phyloP scores from a whole-genome alignment of 1,140 invertebrate genomes.

The Babylonia areolata region DNA sequence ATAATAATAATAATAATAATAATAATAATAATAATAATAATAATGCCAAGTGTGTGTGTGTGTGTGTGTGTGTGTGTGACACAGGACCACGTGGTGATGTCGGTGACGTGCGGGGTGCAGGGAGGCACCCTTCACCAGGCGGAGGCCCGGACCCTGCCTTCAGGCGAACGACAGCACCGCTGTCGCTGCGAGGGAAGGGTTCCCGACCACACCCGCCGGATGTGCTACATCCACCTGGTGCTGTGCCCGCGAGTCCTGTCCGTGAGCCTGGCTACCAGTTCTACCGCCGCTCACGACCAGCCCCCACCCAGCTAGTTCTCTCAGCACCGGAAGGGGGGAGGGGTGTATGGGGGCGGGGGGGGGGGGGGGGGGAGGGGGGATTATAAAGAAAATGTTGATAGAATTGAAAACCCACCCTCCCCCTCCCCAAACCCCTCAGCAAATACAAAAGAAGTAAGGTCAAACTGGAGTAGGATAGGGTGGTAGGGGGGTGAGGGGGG shows the following conservation, averaged over 20 bases:
- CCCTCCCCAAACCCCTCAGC: no score
- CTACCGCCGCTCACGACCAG: no score
- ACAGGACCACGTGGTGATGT: not conserved
- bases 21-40: no score
- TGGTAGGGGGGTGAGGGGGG: no score
- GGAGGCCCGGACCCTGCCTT: not conserved
- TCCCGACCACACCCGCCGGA: not conserved
- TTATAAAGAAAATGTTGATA: no score
- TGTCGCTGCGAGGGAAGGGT: not conserved
- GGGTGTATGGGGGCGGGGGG: no score
- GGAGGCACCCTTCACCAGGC: not conserved
- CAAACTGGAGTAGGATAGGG: no score
- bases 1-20: no score
- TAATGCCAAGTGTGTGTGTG: no score
- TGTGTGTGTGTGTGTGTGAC: not conserved
- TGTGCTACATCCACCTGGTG: not conserved
- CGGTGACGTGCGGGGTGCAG: not conserved
- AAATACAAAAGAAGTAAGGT: no score
- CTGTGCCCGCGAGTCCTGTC: not conserved
- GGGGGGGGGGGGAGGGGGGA: no score
- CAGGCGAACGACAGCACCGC: not conserved
- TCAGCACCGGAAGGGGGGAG: not conserved
- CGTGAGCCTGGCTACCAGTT: not conserved
- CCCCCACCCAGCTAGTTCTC: not conserved
- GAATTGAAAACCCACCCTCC: no score